Conservation (phyloP, 1,140 invertebrate genomes). For the Drosophila dunni region DNA sequence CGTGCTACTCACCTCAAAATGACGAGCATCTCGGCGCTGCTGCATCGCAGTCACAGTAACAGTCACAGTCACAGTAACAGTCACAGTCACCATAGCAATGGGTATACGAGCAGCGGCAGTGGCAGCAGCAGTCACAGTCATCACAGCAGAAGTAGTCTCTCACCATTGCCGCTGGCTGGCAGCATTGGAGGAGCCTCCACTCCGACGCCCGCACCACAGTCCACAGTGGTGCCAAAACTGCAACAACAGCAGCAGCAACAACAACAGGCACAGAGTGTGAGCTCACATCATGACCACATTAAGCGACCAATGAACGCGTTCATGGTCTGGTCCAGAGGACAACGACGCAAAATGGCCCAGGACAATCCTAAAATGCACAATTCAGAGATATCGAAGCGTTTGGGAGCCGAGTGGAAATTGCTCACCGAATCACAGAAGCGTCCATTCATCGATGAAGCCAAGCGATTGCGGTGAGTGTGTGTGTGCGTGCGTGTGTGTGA, state of each 20-base stretch:
- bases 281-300: slow-evolving; percentile 88
- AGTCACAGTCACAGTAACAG: slow-evolving; percentile 41
- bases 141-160: slow-evolving; percentile 65
- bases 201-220: slow-evolving; percentile 33
- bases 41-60: slow-evolving; percentile 68
- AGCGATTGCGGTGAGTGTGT: slow-evolving; percentile 92
- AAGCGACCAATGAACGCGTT: slow-evolving; percentile 97
- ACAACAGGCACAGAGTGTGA: slow-evolving; percentile 31
- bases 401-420: slow-evolving; percentile 96
- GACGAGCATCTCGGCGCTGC: slow-evolving; percentile 72
- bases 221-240: slow-evolving; percentile 38
- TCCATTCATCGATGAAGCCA: slow-evolving; percentile 99
- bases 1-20: slow-evolving; percentile 59
- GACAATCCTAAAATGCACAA: slow-evolving; percentile 99
- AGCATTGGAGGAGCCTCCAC: slow-evolving; percentile 45
- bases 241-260: slow-evolving; percentile 53
- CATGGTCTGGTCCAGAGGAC: slow-evolving; percentile 96
- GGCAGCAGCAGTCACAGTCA: slow-evolving; percentile 71
- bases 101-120: slow-evolving; percentile 64
- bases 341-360: slow-evolving; percentile 97
- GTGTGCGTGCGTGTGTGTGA: not conserved
- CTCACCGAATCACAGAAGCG: slow-evolving; percentile 94
- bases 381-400: slow-evolving; percentile 95
- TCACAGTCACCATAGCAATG: slow-evolving; percentile 63
- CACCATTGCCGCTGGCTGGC: slow-evolving; percentile 48